Percentiles rank a stretch among this genome's conserved stretches.
Evolutionary conservation across 2,888 invertebrate species (phyloP).

Genomic region (Lasiommata megera): DNA sequence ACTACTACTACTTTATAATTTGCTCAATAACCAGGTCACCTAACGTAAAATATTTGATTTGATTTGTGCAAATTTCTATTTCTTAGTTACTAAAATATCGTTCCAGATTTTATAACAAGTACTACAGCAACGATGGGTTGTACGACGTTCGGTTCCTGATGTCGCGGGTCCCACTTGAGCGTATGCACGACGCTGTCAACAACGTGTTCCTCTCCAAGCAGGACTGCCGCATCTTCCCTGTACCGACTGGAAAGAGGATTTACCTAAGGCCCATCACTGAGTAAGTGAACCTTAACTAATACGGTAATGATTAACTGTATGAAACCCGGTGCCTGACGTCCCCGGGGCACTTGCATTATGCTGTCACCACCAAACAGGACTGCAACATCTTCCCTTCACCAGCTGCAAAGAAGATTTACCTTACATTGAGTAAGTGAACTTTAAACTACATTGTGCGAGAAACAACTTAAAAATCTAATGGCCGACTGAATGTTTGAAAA

Average conservation of each 20-base stretch:
- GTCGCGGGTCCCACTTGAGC: slow-evolving; percentile 64
- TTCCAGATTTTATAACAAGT: slow-evolving; percentile 43
- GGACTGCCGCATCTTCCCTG: slow-evolving; percentile 48
- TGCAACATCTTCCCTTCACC: slow-evolving; percentile 48
- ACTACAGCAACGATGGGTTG: slow-evolving; percentile 39
- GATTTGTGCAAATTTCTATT: too few relatives aligned
- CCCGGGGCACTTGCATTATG: slow-evolving; percentile 72
- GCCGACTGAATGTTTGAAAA: too few relatives aligned
- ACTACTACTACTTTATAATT: too few relatives aligned
- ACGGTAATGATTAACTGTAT: slow-evolving; percentile 43
- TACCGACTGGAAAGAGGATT: slow-evolving; percentile 12
- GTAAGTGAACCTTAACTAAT: slow-evolving; percentile 39
- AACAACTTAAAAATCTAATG: too few relatives aligned
- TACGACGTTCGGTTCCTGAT: slow-evolving; percentile 70
- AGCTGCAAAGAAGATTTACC: not conserved
- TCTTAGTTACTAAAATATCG: not conserved
- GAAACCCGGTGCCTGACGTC: slow-evolving; percentile 70
- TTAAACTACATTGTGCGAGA: not conserved
- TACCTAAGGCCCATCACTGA: slow-evolving; percentile 37
- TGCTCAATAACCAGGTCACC: too few relatives aligned
- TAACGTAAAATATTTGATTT: too few relatives aligned
- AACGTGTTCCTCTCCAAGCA: slow-evolving; percentile 57
- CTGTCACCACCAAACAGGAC: slow-evolving; percentile 49
- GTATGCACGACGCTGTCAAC: slow-evolving; percentile 66
- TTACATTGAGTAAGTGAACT: slow-evolving; percentile 42